phyloP scores from a whole-genome alignment of 2,797 vertebrate genomes.

The Halcyon chelicuti region DNA sequence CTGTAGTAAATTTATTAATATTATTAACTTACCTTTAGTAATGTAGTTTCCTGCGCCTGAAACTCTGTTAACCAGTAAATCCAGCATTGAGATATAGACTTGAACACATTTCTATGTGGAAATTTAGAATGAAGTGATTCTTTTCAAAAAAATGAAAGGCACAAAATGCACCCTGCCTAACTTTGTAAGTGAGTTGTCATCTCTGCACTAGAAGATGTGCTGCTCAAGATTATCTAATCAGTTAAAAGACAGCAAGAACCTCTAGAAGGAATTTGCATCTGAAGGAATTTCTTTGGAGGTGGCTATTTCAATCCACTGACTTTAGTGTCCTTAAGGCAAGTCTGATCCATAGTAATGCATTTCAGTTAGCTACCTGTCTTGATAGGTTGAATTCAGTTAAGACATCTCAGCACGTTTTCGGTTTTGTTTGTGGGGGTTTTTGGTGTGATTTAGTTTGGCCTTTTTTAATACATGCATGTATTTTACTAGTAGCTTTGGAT shows the following conservation, averaged over 20 bases:
- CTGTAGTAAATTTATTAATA: neutral
- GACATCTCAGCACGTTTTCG: neutral
- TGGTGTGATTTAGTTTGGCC: accelerated
- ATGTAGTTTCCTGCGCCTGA: neutral
- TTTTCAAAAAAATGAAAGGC: neutral
- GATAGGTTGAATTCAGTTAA: neutral
- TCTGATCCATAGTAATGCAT: neutral
- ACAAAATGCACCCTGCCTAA: neutral
- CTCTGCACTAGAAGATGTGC: neutral
- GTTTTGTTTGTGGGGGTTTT: accelerated
- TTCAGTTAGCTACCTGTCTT: neutral
- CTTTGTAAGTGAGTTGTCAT: neutral
- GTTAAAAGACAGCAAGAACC: neutral
- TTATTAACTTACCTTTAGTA: slow-evolving; percentile 3
- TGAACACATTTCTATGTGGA: neutral
- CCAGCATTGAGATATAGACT: neutral
- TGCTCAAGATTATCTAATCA: neutral
- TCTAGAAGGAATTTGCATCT: neutral
- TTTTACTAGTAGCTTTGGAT: neutral
- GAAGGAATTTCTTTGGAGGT: neutral
- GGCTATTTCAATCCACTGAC: neutral
- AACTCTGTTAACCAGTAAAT: neutral
- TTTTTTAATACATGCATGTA: neutral
- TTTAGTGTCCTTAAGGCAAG: neutral
- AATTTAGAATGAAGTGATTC: neutral